Evolutionary conservation across 2,888 invertebrate species (phyloP).

Genomic region (Morpho achilles): DNA sequence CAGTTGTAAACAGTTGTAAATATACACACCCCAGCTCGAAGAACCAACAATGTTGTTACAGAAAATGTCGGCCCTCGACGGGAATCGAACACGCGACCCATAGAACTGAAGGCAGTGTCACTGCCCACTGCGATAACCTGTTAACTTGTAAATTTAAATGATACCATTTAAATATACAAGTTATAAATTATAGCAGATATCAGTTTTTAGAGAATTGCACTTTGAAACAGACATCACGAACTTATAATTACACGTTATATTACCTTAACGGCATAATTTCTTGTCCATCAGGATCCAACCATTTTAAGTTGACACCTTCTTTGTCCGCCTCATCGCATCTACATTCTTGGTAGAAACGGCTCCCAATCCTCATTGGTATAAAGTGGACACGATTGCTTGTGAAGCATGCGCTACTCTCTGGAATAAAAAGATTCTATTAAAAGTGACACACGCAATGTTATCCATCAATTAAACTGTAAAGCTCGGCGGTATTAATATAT

Average conservation of each 20-base stretch:
- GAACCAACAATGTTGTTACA: too few species aligned
- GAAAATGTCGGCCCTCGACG: too few species aligned
- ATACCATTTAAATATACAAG: too few species aligned
- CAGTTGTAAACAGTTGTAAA: too few species aligned
- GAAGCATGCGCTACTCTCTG: constrained; percentile 52
- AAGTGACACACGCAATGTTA: constrained; percentile 21
- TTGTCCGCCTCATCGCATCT: constrained; percentile 43
- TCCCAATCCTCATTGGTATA: constrained; percentile 41
- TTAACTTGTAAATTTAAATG: too few species aligned
- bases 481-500: neutral
- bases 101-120: too few species aligned
- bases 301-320: constrained; percentile 37
- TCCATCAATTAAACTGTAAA: constrained; percentile 20
- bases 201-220: too few species aligned
- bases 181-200: too few species aligned
- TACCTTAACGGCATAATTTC: constrained; percentile 49
- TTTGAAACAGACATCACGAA: neutral
- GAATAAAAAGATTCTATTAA: constrained; percentile 31
- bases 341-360: constrained; percentile 51
- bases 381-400: constrained; percentile 32
- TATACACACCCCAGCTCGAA: too few species aligned
- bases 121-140: too few species aligned
- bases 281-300: constrained; percentile 45
- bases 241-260: constrained; percentile 27
- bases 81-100: too few species aligned